These are phyloP conservation scores for Arge pagana DNA, from an alignment of 2,888 invertebrate genomes.

Conservation along the genomic window DNA sequence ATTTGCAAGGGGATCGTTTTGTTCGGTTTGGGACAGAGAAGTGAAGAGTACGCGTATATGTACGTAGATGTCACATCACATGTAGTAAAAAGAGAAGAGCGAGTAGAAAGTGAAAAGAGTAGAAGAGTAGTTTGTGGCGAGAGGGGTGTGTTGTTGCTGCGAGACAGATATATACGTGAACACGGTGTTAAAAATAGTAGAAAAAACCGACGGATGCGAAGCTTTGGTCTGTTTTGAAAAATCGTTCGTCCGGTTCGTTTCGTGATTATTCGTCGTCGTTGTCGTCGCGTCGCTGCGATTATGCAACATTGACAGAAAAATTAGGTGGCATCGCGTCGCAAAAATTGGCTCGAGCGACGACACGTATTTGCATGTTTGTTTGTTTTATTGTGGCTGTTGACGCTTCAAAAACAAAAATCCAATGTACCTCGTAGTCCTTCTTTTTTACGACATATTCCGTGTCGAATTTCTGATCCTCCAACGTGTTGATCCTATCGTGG, in stretches of 20 bases:
- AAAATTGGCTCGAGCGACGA: constrained; percentile 16
- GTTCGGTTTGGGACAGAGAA: too few species aligned
- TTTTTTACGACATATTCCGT: constrained; percentile 97
- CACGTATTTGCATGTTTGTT: constrained; percentile 13
- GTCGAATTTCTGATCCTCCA: constrained; percentile 97
- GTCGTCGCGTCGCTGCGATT: not conserved
- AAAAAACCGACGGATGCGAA: constrained; percentile 18
- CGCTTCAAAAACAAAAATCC: constrained; percentile 25
- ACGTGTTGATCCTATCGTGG: constrained; percentile 82
- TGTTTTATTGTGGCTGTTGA: constrained; percentile 19
- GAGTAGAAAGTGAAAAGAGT: constrained; percentile 15
- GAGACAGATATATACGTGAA: too few species aligned
- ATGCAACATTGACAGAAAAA: constrained; percentile 23
- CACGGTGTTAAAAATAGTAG: too few species aligned
- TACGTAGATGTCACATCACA: too few species aligned
- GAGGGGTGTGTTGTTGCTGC: too few species aligned
- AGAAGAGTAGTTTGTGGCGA: constrained; percentile 14
- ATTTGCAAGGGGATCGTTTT: too few species aligned
- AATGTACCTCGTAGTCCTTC: constrained; percentile 97
- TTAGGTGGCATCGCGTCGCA: constrained; percentile 10
- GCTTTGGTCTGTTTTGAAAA: not conserved
- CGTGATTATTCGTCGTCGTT: not conserved
- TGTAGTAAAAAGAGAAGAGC: constrained; percentile 19
- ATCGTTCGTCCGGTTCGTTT: not conserved
- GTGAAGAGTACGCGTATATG: too few species aligned